A percentile compares a stretch with the other conserved stretches of the same genome.
phyloP scores from a whole-genome alignment of 2,113 vertebrate genomes.

The Coregonus clupeaformis region DNA sequence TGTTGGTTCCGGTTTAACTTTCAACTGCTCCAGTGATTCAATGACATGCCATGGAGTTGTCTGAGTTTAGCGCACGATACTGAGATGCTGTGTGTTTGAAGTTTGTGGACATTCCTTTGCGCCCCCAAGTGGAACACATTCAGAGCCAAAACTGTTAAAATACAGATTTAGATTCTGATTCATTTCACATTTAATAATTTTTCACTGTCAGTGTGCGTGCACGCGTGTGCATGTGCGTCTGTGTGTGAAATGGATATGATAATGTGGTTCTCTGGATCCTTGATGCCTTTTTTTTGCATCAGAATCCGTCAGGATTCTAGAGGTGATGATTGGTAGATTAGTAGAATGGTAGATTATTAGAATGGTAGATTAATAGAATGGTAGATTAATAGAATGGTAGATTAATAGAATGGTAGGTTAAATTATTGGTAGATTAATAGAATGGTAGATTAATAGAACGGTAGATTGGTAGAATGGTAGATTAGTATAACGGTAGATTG shows the following conservation, averaged over 20 bases:
- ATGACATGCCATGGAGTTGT: neutral
- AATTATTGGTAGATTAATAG: too few species aligned
- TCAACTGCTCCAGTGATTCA: neutral
- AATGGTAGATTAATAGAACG: too few species aligned
- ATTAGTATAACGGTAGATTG: too few species aligned
- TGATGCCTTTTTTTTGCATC: neutral
- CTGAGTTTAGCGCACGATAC: neutral
- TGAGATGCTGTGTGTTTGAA: neutral
- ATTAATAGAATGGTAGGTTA: too few species aligned
- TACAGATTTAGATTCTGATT: too few species aligned
- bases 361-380: too few species aligned
- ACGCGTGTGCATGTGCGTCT: neutral
- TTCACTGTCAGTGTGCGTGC: neutral
- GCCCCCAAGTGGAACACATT: slow-evolving; percentile 2
- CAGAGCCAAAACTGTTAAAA: too few species aligned
- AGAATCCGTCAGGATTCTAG: too few species aligned
- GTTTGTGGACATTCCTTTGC: neutral
- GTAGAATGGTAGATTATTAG: too few species aligned
- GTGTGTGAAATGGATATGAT: neutral
- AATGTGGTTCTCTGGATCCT: neutral
- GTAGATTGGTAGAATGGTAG: too few species aligned
- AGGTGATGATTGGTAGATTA: too few species aligned
- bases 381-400: too few species aligned
- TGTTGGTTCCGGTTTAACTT: neutral
- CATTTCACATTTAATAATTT: neutral